Evolutionary conservation across 1,140 invertebrate species (phyloP).

Genomic region (Drosophila truncata): DNA sequence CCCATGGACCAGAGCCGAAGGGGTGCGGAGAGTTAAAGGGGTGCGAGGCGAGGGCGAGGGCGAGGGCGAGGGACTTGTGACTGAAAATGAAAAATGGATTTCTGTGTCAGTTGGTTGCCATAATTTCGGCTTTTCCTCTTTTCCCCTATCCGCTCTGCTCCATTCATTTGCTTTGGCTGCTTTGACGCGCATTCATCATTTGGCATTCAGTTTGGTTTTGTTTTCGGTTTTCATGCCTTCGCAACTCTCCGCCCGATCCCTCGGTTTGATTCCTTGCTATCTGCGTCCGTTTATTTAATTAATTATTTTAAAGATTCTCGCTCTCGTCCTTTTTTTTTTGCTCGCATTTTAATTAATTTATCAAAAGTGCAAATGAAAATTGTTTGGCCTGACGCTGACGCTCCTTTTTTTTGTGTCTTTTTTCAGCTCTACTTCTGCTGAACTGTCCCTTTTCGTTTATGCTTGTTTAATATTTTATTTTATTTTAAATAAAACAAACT

Average conservation of each 20-base stretch:
- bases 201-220: slow-evolving; percentile 65
- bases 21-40: background rate
- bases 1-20: slow-evolving; percentile 22
- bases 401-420: slow-evolving; percentile 19
- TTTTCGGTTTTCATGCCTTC: slow-evolving; percentile 32
- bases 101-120: slow-evolving; percentile 83
- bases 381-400: slow-evolving; percentile 30
- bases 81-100: slow-evolving; percentile 83
- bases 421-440: background rate
- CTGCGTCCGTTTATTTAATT: slow-evolving; percentile 78
- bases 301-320: slow-evolving; percentile 81
- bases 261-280: slow-evolving; percentile 39
- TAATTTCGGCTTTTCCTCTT: slow-evolving; percentile 64
- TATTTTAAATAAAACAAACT: slow-evolving; percentile 74
- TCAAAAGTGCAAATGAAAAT: slow-evolving; percentile 81
- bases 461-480: slow-evolving; percentile 71
- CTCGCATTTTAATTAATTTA: slow-evolving; percentile 81
- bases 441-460: slow-evolving; percentile 31
- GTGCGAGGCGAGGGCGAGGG: slow-evolving; percentile 7
- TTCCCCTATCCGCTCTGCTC: slow-evolving; percentile 6
- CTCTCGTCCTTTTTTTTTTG: slow-evolving; percentile 44
- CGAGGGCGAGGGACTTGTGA: slow-evolving; percentile 32
- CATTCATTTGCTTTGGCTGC: slow-evolving; percentile 43
- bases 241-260: slow-evolving; percentile 2
- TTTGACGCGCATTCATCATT: slow-evolving; percentile 82